Percentiles rank a stretch among this genome's conserved stretches.
Conservation (phyloP, 2,113 vertebrate genomes). For the Galeopterus variegatus region DNA sequence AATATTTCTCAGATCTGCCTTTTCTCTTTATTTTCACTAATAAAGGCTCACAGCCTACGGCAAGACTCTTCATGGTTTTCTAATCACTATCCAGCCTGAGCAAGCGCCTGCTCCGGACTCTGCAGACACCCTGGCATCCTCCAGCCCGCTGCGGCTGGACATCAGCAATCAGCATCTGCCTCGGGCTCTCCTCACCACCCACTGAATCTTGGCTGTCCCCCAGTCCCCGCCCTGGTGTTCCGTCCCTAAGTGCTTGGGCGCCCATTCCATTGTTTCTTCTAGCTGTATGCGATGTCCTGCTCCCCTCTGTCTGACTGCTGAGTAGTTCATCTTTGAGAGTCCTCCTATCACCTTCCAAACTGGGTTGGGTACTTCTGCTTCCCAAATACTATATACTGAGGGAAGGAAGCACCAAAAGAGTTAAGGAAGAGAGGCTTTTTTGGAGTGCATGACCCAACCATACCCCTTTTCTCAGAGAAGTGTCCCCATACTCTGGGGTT, state of each 20-base stretch:
- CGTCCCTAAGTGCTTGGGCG: neutral
- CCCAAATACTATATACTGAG: neutral
- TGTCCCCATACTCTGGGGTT: neutral
- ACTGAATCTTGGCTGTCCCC: neutral
- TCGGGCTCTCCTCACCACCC: neutral
- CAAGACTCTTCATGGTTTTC: neutral
- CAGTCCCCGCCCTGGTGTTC: no score
- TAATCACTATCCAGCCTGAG: neutral
- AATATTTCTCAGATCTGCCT: neutral
- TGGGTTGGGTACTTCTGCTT: neutral
- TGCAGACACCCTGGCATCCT: no score
- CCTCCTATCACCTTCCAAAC: neutral
- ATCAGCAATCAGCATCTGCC: neutral
- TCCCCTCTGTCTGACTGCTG: neutral
- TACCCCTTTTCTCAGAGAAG: neutral
- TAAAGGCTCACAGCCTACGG: neutral
- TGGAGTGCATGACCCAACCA: neutral
- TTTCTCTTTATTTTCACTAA: neutral
- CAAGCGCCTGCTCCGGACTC: neutral
- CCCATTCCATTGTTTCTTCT: neutral
- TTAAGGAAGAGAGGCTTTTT: neutral
- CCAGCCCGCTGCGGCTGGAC: neutral
- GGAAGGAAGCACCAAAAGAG: neutral
- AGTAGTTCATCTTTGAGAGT: neutral
- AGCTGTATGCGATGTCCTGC: neutral